Conservation (phyloP, 2,797 vertebrate species). For the Acridotheres tristis region DNA sequence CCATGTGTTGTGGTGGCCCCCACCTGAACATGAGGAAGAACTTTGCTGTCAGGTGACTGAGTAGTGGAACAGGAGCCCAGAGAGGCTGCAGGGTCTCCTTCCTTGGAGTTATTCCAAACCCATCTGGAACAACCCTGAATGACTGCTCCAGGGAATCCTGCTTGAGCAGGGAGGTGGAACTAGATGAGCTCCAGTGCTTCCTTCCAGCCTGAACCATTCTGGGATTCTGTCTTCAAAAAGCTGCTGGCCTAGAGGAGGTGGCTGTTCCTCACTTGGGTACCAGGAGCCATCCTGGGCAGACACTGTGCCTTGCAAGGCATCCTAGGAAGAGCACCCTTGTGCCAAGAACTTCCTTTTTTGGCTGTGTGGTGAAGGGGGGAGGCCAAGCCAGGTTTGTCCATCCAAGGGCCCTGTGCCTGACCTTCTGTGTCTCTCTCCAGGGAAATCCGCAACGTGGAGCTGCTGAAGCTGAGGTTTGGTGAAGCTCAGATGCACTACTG, state of each 20-base stretch:
- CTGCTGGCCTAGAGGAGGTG: neutral
- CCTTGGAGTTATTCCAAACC: neutral
- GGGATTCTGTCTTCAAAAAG: neutral
- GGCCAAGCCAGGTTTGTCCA: neutral
- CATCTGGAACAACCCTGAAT: neutral
- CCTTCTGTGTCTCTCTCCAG: conserved; percentile 66
- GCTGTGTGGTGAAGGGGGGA: neutral
- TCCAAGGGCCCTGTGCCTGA: accelerated
- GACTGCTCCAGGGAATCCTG: neutral
- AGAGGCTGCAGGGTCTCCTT: neutral
- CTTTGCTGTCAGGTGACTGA: neutral
- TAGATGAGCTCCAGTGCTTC: neutral
- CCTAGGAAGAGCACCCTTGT: neutral
- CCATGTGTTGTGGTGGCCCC: neutral
- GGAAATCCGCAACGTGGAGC: conserved; percentile 96
- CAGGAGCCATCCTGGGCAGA: neutral
- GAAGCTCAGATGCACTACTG: conserved; percentile 98
- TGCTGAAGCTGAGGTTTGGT: conserved; percentile 95
- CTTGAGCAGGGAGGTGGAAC: neutral
- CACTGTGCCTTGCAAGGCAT: neutral
- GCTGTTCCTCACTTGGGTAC: neutral
- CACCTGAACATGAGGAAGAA: neutral
- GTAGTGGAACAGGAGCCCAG: neutral
- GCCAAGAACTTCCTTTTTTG: neutral
- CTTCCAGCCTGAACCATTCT: neutral